Base-by-base conservation (phyloP, 2,888 invertebrate genomes). In the Petrolisthes manimaculis region DNA sequence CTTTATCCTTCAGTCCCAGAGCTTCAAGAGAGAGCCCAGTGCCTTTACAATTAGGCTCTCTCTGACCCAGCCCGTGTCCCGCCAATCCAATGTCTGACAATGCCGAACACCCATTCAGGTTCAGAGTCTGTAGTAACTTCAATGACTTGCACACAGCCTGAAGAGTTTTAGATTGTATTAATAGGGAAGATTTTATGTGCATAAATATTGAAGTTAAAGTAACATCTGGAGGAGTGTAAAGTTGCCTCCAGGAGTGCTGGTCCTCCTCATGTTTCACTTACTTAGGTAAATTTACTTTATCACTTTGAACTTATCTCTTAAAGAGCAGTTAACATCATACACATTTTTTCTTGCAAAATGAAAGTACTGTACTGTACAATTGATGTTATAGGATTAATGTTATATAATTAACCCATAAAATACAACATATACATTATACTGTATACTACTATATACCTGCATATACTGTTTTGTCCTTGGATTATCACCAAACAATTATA, bases 11-110 rank as follows among this genome's bases (percentile, higher is more conserved):
- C 9, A 88, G 53, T 9, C 86, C 88, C 55, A 88, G 82, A 55
- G 53, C 84, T 54, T 89, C 86, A 9, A 89, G 61, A 18, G 89
- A 85, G 21, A 89, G 81, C 21, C 84, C 75, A 54, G 77, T 53
- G 6, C 37, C 77, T 14, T 55, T n/a, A 5, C 53, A 12, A 8
- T 79, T 21, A 1, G 90, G 84, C 9, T 83, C 6, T 37, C 79
- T 79, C 21, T 89, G 89, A 53, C 89, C 88, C n/a, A 91, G 83
- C 5, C 94, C 94, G 94, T 95, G 95, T 54, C 95, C 95, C 24
- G 96, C 95, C 21, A 96, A 93, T 0, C 96, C 96, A 56, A 94
- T 95, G 93, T 96, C 96, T 12, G 95, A 95, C 61, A 95, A 94
- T 92, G 94, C 94, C 91, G 94, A 94, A 93, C 96, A 96, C 92